Base-by-base conservation (phyloP, 2,888 invertebrate species). In the Tuberolachnus salignus region DNA sequence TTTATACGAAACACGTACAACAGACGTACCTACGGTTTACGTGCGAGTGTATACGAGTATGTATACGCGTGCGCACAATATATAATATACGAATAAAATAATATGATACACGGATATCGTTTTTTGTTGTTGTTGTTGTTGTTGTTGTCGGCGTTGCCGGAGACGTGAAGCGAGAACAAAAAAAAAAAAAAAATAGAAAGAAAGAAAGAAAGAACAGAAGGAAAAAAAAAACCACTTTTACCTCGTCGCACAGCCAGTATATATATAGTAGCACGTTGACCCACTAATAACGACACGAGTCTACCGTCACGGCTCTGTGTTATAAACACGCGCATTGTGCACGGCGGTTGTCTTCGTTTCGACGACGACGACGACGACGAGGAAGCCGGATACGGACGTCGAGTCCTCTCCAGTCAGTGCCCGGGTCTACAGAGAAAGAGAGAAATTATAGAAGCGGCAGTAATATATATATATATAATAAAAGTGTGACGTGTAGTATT, bases 231-330 rank as follows among this genome's bases (percentile, higher is more conserved):
- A 78, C 69, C 78, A 69, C 69, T 78, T 69, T 78, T 69, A 59
- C 67, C 69, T 59, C 4, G 78, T 21, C 51, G 49, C 19, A 19
- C 61, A n/a, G 23, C 21, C 66, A 26, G 67, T 51, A 64, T n/a
- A n/a, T n/a, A n/a, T n/a, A n/a, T 49, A 8, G 74, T 78, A 67
- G 59, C 75, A 46, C 78, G 69, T 78, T 78, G 78, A 78, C 78
- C 78, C 53, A 73, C 73, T 72, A 61, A 72, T 61, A 49, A n/a
- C 34, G n/a, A n/a, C n/a, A n/a, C 44, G 70, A 19, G 19, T 73
- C 51, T 63, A n/a, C n/a, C 73, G 73, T 72, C 72, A 71, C 70
- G 70, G 70, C 69, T 42, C 13, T 53, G n/a, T 61, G n/a, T n/a
- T n/a, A n/a, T n/a, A n/a, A 46, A 46, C 26, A 9, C 72, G 46